Conservation (phyloP, 2,797 vertebrate genomes). For the Tympanoctomys barrerae region DNA sequence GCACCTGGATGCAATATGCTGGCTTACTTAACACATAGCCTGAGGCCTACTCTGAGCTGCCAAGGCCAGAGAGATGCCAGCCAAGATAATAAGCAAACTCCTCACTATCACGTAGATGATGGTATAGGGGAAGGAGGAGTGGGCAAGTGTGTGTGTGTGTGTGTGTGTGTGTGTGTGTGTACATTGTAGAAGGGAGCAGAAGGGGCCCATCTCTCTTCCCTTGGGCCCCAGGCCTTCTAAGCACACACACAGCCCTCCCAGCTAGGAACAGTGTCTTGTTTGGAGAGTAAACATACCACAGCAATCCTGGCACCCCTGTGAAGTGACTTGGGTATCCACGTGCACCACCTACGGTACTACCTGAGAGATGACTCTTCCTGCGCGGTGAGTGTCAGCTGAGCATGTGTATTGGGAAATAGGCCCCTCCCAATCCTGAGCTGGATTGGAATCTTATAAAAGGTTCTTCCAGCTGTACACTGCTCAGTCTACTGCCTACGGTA, state of each 20-base stretch:
- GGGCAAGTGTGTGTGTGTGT: neutral
- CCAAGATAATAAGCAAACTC: neutral
- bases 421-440: constrained; percentile 61
- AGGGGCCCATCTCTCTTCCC: neutral
- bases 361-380: constrained; percentile 78
- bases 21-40: neutral
- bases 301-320: constrained; percentile 78
- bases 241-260: constrained; percentile 45
- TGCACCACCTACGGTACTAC: constrained; percentile 79
- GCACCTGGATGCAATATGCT: neutral
- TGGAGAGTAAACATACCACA: constrained; percentile 77
- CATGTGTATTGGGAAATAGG: constrained; percentile 65
- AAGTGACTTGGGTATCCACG: constrained; percentile 73
- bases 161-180: neutral
- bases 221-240: neutral
- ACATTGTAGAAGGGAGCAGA: neutral
- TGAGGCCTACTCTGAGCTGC: neutral
- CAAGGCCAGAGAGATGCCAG: neutral
- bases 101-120: neutral
- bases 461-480: constrained; percentile 19
- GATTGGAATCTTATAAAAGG: constrained; percentile 75
- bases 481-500: constrained; percentile 57
- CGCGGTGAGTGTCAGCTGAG: constrained; percentile 78
- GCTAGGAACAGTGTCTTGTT: constrained; percentile 62
- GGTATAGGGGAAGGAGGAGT: neutral